A percentile compares a stretch with the other conserved stretches of the same genome.
Conservation (phyloP, 2,113 vertebrate species). For the Gavia stellata region DNA sequence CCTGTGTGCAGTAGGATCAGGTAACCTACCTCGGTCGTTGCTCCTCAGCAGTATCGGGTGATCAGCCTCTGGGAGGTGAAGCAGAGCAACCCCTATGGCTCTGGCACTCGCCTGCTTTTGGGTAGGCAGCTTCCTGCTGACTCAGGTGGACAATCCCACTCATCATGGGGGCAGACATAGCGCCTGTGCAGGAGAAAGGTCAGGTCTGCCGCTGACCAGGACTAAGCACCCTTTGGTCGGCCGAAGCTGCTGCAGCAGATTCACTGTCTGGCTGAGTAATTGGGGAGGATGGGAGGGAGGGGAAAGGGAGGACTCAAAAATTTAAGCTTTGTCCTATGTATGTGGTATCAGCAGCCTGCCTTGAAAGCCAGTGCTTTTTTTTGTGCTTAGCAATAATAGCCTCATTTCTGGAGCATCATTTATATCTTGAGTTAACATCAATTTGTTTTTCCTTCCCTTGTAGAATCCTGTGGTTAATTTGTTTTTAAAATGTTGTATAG, state of each 20-base stretch:
- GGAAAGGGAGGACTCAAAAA: not conserved
- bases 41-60: not conserved
- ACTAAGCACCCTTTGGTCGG: not conserved
- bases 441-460: not conserved
- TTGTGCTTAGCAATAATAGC: not conserved
- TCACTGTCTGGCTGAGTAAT: not conserved
- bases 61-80: not conserved
- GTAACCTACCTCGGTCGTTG: not conserved
- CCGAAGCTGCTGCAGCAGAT: not conserved
- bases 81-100: not conserved
- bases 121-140: not conserved
- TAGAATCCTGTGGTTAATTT: constrained; percentile 1
- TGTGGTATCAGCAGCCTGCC: not conserved
- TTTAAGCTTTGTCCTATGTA: not conserved
- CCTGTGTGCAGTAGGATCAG: too few relatives aligned
- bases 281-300: not conserved
- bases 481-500: not conserved
- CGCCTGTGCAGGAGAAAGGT: not conserved
- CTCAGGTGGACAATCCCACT: not conserved
- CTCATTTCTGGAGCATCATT: not conserved
- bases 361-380: not conserved
- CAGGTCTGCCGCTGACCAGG: not conserved
- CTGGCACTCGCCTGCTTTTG: not conserved
- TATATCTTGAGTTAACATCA: not conserved
- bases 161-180: not conserved